Conservation (phyloP, 2,888 invertebrate genomes). For the Watsonalla binaria region DNA sequence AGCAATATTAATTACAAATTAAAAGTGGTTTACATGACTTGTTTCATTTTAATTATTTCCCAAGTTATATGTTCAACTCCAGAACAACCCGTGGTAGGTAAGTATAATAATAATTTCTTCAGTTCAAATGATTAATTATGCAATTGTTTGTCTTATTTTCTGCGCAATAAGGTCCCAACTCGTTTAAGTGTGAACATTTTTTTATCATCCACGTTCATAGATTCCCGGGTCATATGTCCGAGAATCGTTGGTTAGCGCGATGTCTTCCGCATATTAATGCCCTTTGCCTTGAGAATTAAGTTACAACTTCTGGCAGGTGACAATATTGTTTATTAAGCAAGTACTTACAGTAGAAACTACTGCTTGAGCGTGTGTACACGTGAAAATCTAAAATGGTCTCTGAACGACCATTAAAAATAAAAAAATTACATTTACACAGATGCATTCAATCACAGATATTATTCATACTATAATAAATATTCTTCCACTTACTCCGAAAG, state of each 20-base stretch:
- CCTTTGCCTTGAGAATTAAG: conserved; percentile 50
- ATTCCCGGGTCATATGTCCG: conserved; percentile 43
- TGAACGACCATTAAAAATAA: too few relatives aligned
- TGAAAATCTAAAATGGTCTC: too few relatives aligned
- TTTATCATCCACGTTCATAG: conserved; percentile 14
- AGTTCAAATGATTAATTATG: too few relatives aligned
- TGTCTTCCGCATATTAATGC: conserved; percentile 64
- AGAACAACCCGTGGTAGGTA: not conserved
- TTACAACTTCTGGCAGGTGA: conserved; percentile 13
- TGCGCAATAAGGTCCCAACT: too few relatives aligned
- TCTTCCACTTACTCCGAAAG: too few relatives aligned
- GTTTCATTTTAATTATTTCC: conserved; percentile 25
- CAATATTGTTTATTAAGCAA: too few relatives aligned
- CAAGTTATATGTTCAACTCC: not conserved
- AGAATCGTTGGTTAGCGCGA: conserved; percentile 31
- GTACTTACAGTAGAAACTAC: not conserved
- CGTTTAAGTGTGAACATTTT: too few relatives aligned
- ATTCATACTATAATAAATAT: too few relatives aligned
- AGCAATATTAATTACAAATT: conserved; percentile 72
- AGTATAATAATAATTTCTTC: not conserved
- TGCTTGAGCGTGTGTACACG: too few relatives aligned
- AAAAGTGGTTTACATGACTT: conserved; percentile 65
- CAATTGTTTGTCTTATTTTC: too few relatives aligned
- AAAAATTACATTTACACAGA: too few relatives aligned
- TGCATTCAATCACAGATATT: too few relatives aligned